These are phyloP conservation scores for Copsychus sechellarum DNA, from an alignment of 2,113 vertebrate genomes.

Conservation along the genomic window DNA sequence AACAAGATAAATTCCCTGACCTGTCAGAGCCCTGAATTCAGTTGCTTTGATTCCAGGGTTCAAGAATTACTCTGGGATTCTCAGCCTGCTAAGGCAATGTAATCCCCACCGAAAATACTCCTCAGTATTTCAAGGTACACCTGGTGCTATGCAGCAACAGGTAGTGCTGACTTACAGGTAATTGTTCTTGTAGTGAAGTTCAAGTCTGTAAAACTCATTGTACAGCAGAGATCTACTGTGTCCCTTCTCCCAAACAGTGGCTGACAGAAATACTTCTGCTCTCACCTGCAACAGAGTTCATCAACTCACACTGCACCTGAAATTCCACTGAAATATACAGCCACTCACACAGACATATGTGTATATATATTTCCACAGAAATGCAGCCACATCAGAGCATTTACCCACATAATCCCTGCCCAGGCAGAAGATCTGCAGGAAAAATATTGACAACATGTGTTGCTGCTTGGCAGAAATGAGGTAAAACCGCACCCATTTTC, in stretches of 20 bases:
- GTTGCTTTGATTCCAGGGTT: neutral
- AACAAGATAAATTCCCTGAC: neutral
- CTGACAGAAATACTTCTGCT: neutral
- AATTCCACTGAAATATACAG: neutral
- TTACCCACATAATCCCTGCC: neutral
- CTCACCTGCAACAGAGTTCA: neutral
- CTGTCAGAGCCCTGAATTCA: neutral
- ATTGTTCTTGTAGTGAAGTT: neutral
- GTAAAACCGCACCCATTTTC: neutral
- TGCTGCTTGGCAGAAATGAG: neutral
- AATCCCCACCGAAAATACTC: neutral
- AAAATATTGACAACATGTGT: neutral
- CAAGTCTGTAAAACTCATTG: neutral
- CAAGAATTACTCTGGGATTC: neutral
- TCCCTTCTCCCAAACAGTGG: neutral
- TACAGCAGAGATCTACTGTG: neutral
- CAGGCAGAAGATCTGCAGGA: neutral
- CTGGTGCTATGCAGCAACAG: neutral
- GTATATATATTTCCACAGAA: neutral
- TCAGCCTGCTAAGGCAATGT: neutral
- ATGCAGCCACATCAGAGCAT: neutral
- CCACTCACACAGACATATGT: neutral
- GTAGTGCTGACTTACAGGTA: neutral
- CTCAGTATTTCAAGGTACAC: neutral
- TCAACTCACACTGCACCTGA: neutral